Conservation (phyloP, 2,888 invertebrate species). For the Coronaproctus castanopsis region DNA sequence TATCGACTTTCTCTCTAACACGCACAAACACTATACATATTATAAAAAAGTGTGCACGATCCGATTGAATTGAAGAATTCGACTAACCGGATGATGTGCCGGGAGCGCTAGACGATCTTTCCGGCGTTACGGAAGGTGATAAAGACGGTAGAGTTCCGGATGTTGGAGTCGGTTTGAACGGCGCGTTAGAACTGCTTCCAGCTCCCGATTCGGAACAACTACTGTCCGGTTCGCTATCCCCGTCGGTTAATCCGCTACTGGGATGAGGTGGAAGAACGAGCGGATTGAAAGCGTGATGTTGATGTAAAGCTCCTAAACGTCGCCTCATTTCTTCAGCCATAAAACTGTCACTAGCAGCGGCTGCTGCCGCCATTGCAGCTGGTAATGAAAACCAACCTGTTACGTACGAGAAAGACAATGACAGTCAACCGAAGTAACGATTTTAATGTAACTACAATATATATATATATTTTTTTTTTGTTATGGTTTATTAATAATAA, state of each 20-base stretch:
- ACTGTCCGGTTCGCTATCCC: slow-evolving; percentile 23
- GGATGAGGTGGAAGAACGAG: slow-evolving; percentile 21
- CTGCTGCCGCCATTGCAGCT: slow-evolving; percentile 13
- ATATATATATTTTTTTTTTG: too few species aligned
- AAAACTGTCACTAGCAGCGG: slow-evolving; percentile 15
- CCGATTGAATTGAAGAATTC: too few species aligned
- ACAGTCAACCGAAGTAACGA: too few species aligned
- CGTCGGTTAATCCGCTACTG: slow-evolving; percentile 23
- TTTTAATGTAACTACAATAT: too few species aligned
- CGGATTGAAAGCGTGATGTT: slow-evolving; percentile 16
- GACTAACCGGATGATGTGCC: slow-evolving; percentile 19
- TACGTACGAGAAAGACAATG: not conserved
- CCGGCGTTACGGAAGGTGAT: slow-evolving; percentile 14
- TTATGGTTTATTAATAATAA: too few species aligned
- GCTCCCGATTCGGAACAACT: slow-evolving; percentile 27
- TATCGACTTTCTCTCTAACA: too few species aligned
- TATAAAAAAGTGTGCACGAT: too few species aligned
- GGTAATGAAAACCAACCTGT: slow-evolving; percentile 16
- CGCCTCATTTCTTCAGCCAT: slow-evolving; percentile 21
- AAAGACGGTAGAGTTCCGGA: not conserved
- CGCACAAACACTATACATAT: too few species aligned
- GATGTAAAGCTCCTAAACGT: slow-evolving; percentile 21
- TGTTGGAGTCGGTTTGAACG: not conserved
- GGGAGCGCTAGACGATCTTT: slow-evolving; percentile 18
- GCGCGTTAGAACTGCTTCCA: slow-evolving; percentile 11